Percentiles rank a stretch among this genome's conserved stretches.
These are phyloP conservation scores for Semotilus atromaculatus DNA, from an alignment of 2,797 vertebrate genomes.

Conservation along the genomic window DNA sequence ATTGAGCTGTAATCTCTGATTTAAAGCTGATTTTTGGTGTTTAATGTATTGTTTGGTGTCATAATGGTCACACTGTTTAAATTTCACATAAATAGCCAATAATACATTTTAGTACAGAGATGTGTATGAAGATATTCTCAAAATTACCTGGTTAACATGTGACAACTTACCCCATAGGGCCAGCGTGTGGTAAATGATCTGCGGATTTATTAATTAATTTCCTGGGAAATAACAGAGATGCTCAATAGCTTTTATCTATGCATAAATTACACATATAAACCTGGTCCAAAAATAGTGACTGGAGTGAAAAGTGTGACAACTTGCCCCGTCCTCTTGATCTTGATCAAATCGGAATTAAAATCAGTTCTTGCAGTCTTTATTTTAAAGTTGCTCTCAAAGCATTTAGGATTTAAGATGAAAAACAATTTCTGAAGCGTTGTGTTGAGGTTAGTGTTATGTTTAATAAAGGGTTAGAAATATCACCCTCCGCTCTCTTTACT, in stretches of 20 bases:
- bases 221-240: background rate
- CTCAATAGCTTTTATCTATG: background rate
- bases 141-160: background rate
- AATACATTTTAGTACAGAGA: background rate
- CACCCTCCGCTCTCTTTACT: background rate
- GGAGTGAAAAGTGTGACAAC: background rate
- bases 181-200: background rate
- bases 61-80: background rate
- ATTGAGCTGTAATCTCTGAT: background rate
- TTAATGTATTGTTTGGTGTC: background rate
- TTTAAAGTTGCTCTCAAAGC: background rate
- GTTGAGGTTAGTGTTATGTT: conserved; percentile 21
- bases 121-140: background rate
- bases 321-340: background rate
- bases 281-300: background rate
- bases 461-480: background rate
- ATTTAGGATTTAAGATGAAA: background rate
- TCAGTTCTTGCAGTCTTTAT: background rate
- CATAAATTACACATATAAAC: background rate
- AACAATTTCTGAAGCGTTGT: background rate
- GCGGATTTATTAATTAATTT: background rate
- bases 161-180: background rate
- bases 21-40: background rate
- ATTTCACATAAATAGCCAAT: background rate
- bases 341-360: background rate